Percentiles rank a stretch among this genome's conserved stretches.
Conservation (phyloP, 2,113 vertebrate genomes). For the Urocynchramus pylzowi region DNA sequence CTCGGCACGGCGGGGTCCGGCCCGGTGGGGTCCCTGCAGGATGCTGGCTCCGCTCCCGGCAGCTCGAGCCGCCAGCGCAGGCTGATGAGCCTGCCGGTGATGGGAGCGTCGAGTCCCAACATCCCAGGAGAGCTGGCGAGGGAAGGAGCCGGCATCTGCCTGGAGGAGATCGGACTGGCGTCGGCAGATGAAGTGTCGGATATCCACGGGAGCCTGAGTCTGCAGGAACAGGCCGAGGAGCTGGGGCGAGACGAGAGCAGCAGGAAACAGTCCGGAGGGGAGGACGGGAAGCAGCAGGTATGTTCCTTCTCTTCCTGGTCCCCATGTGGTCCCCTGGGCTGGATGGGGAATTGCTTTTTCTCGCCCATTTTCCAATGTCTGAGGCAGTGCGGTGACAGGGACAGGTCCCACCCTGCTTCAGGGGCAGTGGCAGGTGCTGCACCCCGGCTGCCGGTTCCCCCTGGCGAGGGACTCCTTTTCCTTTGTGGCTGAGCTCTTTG, state of each 20-base stretch:
- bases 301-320: background rate
- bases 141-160: background rate
- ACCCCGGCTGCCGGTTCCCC: background rate
- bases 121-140: conserved; percentile 21
- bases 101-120: conserved; percentile 25
- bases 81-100: background rate
- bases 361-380: rapidly evolving
- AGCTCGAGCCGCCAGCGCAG: background rate
- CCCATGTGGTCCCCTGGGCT: rapidly evolving
- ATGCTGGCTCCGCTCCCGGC: background rate
- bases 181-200: conserved; percentile 36
- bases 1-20: background rate
- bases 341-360: background rate
- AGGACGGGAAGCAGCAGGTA: conserved; percentile 13
- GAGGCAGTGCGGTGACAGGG: background rate
- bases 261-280: background rate
- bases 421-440: background rate
- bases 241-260: background rate
- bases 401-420: background rate
- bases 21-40: background rate
- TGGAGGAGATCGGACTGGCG: conserved; percentile 31
- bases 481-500: background rate
- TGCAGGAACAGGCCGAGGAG: background rate
- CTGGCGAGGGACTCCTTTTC: background rate
- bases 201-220: conserved; percentile 29